Evolutionary conservation across 2,113 vertebrate genomes (phyloP).

Genomic region (Eulemur macaco): DNA sequence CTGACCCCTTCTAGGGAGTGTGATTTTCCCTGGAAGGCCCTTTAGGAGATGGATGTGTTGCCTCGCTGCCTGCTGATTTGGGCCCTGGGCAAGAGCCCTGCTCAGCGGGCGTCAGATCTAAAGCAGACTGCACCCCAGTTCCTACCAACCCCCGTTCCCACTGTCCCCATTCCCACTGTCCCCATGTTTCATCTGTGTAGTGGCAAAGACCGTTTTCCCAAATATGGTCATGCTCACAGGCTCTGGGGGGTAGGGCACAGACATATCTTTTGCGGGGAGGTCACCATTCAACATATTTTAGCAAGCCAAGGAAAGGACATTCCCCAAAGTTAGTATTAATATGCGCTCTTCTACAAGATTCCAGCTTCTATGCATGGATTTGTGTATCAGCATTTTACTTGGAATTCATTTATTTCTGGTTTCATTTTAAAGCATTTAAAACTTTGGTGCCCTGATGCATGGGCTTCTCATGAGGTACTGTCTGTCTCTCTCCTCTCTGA

Average conservation of each 20-base stretch:
- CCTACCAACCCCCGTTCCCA: not conserved
- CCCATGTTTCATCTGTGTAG: accelerated
- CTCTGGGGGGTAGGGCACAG: not conserved
- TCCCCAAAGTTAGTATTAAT: not conserved
- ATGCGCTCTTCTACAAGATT: not conserved
- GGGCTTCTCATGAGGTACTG: not conserved
- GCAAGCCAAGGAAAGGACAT: no score
- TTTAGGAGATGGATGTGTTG: conserved; percentile 30
- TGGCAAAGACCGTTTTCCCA: not conserved
- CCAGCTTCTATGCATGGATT: not conserved
- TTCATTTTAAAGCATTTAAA: not conserved
- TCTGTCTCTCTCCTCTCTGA: not conserved
- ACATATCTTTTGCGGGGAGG: not conserved
- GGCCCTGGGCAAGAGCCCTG: no score
- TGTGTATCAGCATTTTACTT: not conserved
- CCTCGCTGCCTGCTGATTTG: not conserved
- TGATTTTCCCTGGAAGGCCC: not conserved
- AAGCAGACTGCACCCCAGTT: not conserved
- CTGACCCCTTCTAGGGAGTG: not conserved
- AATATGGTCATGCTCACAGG: not conserved
- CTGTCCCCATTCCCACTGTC: not conserved
- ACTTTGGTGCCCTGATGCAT: not conserved
- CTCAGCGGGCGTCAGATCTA: not conserved
- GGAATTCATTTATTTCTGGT: not conserved
- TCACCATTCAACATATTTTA: not conserved